These are phyloP conservation scores for Antheraea assamensis DNA, from an alignment of 2,888 invertebrate genomes.

Conservation along the genomic window DNA sequence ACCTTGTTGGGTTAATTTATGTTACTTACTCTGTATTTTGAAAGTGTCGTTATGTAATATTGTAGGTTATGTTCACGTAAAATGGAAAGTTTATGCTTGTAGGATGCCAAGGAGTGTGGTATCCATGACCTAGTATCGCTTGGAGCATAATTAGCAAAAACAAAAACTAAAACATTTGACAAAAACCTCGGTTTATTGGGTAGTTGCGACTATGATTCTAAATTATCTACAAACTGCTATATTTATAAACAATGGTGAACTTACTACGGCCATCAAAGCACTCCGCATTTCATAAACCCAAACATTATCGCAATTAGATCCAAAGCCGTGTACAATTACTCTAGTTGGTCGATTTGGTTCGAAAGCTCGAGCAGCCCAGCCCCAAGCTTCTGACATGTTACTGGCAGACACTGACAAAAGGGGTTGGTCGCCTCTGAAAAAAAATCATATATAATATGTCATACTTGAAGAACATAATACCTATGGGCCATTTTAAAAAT, in stretches of 20 bases:
- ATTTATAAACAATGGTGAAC: conserved; percentile 40
- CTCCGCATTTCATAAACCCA: conserved; percentile 98
- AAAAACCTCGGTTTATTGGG: too few relatives aligned
- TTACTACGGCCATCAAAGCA: conserved; percentile 93
- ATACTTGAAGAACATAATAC: not conserved
- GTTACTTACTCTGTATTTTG: conserved; percentile 6
- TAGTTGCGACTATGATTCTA: too few relatives aligned
- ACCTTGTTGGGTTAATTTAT: not conserved
- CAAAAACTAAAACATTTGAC: too few relatives aligned
- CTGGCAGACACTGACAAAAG: conserved; percentile 87
- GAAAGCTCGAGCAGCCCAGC: conserved; percentile 85
- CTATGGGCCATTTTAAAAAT: not conserved
- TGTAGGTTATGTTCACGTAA: not conserved
- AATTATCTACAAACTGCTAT: too few relatives aligned
- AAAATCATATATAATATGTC: not conserved
- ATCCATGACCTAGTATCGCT: too few relatives aligned
- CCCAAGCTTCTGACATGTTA: conserved; percentile 87
- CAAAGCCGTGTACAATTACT: conserved; percentile 96
- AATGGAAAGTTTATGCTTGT: too few relatives aligned
- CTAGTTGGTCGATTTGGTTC: conserved; percentile 86
- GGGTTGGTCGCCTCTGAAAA: conserved; percentile 82
- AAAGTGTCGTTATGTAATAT: conserved; percentile 6
- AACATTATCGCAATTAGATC: conserved; percentile 93
- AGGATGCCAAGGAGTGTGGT: too few relatives aligned
- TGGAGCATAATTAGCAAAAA: too few relatives aligned